Conservation (phyloP, 2,797 vertebrate genomes). For the Pachyuromys duprasi region DNA sequence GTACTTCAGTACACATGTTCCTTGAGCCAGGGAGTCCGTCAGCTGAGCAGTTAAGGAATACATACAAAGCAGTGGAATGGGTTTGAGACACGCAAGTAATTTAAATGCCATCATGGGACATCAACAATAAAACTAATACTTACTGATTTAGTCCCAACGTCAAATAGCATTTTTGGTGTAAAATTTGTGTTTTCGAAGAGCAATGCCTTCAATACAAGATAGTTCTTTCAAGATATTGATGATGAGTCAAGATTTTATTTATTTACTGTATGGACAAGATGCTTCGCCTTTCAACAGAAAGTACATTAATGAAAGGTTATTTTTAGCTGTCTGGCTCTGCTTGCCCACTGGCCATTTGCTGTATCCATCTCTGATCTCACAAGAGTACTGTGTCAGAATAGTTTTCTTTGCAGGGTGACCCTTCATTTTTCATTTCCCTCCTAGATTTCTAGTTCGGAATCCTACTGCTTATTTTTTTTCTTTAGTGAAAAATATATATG, state of each 20-base stretch:
- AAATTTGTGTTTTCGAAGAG: not conserved
- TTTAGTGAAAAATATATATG: slow-evolving; percentile 27
- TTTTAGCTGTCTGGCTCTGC: not conserved
- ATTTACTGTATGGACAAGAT: not conserved
- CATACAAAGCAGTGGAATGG: not conserved
- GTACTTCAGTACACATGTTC: not conserved
- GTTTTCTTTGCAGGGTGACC: slow-evolving; percentile 44
- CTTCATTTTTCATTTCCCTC: slow-evolving; percentile 58
- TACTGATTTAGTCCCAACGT: not conserved
- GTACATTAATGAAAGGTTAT: slow-evolving; percentile 16
- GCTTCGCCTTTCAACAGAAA: slow-evolving; percentile 44
- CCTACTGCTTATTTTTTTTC: not conserved
- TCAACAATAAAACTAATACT: not conserved
- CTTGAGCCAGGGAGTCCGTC: not conserved
- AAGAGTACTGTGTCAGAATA: slow-evolving; percentile 43
- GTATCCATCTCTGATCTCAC: not conserved
- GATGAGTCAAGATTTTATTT: not conserved
- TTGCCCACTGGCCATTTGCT: slow-evolving; percentile 7
- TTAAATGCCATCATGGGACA: not conserved
- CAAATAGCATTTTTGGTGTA: not conserved
- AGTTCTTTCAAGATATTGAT: slow-evolving; percentile 7
- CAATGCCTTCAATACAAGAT: not conserved
- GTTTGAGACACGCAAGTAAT: not conserved
- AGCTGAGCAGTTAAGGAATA: not conserved
- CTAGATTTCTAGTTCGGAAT: slow-evolving; percentile 17